Percentiles rank a stretch among this genome's conserved stretches.
Conservation (phyloP, 2,797 vertebrate genomes). For the Thaleichthys pacificus region DNA sequence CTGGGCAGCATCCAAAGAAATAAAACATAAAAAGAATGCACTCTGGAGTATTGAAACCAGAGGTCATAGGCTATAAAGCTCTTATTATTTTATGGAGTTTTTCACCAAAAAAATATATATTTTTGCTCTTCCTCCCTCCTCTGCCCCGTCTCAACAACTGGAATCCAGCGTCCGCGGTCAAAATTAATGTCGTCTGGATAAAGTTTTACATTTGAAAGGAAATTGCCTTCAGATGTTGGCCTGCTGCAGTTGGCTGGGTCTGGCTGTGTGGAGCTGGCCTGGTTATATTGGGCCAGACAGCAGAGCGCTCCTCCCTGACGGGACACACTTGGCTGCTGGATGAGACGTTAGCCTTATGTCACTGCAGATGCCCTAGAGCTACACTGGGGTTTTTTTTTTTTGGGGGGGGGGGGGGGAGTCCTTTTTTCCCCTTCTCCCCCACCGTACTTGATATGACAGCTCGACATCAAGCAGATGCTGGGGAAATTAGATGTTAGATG, state of each 20-base stretch:
- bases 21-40: slow-evolving; percentile 48
- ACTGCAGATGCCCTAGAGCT: slow-evolving; percentile 44
- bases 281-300: slow-evolving; percentile 68
- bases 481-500: slow-evolving; percentile 58
- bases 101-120: not conserved
- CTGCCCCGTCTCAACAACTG: slow-evolving; percentile 41
- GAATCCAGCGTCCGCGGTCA: slow-evolving; percentile 52
- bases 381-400: slow-evolving; percentile 27
- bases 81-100: slow-evolving; percentile 60
- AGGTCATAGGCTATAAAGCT: slow-evolving; percentile 60
- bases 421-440: slow-evolving; percentile 20
- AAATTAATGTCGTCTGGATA: slow-evolving; percentile 67
- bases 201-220: slow-evolving; percentile 71
- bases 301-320: slow-evolving; percentile 62
- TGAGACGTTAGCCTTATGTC: slow-evolving; percentile 53
- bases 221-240: slow-evolving; percentile 76
- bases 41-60: slow-evolving; percentile 55
- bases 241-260: slow-evolving; percentile 54
- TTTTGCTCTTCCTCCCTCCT: not conserved
- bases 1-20: slow-evolving; percentile 37
- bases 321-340: slow-evolving; percentile 56
- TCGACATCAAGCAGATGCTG: slow-evolving; percentile 62
- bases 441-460: slow-evolving; percentile 40
- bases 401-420: not conserved
- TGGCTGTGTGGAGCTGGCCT: slow-evolving; percentile 54